A percentile compares a stretch with the other conserved stretches of the same genome.
phyloP scores from a whole-genome alignment of 2,113 vertebrate species.

The Colius striatus region DNA sequence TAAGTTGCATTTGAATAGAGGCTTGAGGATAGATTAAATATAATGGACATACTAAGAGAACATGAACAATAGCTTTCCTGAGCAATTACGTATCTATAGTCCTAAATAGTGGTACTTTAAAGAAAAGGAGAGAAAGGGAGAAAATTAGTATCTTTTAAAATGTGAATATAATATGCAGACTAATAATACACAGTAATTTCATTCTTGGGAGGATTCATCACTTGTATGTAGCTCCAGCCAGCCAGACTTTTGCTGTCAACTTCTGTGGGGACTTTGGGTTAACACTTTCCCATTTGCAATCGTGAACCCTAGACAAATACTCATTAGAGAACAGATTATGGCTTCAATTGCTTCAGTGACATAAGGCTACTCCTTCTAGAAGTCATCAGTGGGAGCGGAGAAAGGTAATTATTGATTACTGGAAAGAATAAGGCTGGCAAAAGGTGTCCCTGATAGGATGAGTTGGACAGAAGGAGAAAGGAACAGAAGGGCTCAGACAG shows the following conservation, averaged over 20 bases:
- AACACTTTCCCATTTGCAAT: conserved; percentile 15
- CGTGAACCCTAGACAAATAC: conserved; percentile 31
- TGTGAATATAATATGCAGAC: not conserved
- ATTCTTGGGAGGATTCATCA: conserved; percentile 14
- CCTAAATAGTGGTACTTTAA: conserved; percentile 45
- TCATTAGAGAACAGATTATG: conserved; percentile 62
- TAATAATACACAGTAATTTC: conserved; percentile 25
- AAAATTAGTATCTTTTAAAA: conserved; percentile 56
- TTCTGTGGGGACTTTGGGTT: conserved; percentile 41
- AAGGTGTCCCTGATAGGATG: conserved; percentile 11
- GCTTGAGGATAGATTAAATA: conserved; percentile 30
- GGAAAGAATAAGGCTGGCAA: conserved; percentile 48
- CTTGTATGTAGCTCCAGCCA: not conserved
- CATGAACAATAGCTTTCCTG: conserved; percentile 7
- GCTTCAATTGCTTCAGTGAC: conserved; percentile 50
- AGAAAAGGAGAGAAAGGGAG: conserved; percentile 38
- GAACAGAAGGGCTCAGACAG: conserved; percentile 1
- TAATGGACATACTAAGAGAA: conserved; percentile 41
- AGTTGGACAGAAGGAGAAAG: conserved; percentile 8
- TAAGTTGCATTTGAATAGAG: conserved; percentile 26
- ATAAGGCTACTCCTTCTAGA: conserved; percentile 55
- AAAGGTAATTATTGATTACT: conserved; percentile 64
- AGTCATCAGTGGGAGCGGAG: conserved; percentile 45
- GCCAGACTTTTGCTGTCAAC: conserved; percentile 9
- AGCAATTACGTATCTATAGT: conserved; percentile 43